Evolutionary conservation across 2,888 invertebrate genomes (phyloP).

Genomic region (Pammene fasciana): DNA sequence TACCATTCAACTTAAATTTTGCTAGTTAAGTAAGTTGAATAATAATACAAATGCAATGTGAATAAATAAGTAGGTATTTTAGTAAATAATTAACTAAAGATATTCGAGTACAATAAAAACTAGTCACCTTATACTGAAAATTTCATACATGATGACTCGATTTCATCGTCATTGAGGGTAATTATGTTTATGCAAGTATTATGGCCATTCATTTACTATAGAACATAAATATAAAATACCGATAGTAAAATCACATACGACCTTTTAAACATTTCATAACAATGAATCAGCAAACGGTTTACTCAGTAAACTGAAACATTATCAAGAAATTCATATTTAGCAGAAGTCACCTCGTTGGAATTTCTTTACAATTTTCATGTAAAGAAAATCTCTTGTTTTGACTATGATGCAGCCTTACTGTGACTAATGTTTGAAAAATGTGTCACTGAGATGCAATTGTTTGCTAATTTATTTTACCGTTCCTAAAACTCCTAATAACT

Average conservation of each 20-base stretch:
- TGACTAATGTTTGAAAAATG: conserved; percentile 34
- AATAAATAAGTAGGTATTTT: no score
- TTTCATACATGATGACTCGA: no score
- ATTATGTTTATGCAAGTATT: neutral
- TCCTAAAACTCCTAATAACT: neutral
- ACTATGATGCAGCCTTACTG: conserved; percentile 28
- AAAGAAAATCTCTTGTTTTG: conserved; percentile 33
- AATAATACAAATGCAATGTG: no score
- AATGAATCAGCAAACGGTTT: conserved; percentile 3
- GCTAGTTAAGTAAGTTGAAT: no score
- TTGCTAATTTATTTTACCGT: conserved; percentile 4
- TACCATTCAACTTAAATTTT: no score
- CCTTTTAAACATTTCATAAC: neutral
- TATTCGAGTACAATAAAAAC: no score
- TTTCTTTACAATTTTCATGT: conserved; percentile 20
- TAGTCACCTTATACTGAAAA: no score
- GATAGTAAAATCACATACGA: neutral
- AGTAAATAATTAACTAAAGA: no score
- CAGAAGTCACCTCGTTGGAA: conserved; percentile 21
- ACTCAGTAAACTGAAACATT: conserved; percentile 3
- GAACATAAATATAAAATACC: neutral
- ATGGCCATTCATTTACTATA: neutral
- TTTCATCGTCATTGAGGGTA: no score
- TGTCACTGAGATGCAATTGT: conserved; percentile 20
- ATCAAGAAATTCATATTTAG: neutral